Evolutionary conservation across 2,113 vertebrate species (phyloP).

Genomic region (Poeciliopsis prolifica): DNA sequence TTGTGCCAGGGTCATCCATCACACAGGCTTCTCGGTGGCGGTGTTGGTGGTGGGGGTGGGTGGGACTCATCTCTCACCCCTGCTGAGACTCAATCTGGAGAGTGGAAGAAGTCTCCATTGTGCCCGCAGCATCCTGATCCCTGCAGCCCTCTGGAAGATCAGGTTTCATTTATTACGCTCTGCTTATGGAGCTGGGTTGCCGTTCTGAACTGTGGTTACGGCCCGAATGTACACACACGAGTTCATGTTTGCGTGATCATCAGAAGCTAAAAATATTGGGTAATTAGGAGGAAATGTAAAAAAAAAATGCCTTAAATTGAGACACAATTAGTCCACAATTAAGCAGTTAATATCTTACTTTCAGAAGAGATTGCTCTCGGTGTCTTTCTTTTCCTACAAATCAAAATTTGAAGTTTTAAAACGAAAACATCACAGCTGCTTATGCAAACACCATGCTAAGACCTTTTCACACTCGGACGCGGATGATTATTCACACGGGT

Average conservation of each 20-base stretch:
- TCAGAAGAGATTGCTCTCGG: not conserved
- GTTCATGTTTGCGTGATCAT: not conserved
- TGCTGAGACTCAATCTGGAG: constrained; percentile 74
- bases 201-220: not conserved
- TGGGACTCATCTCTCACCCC: constrained; percentile 67
- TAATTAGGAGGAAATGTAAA: too few species aligned
- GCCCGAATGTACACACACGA: not conserved
- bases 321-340: too few species aligned
- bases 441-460: not conserved
- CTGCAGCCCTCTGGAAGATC: constrained; percentile 43
- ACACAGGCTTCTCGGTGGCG: constrained; percentile 44
- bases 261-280: not conserved
- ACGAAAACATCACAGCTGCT: not conserved
- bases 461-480: not conserved
- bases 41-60: too few species aligned
- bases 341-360: not conserved
- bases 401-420: not conserved
- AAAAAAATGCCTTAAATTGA: too few species aligned
- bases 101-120: constrained; percentile 53
- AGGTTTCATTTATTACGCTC: constrained; percentile 27
- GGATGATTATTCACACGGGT: not conserved
- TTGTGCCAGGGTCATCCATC: constrained; percentile 65
- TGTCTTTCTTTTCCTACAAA: not conserved
- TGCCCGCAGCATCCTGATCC: constrained; percentile 40
- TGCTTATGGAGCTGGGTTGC: constrained; percentile 29